Evolutionary conservation across 2,797 vertebrate species (phyloP), one percentile per base, ranked within the genome.

Genomic region (Borostomias antarcticus): DNA sequence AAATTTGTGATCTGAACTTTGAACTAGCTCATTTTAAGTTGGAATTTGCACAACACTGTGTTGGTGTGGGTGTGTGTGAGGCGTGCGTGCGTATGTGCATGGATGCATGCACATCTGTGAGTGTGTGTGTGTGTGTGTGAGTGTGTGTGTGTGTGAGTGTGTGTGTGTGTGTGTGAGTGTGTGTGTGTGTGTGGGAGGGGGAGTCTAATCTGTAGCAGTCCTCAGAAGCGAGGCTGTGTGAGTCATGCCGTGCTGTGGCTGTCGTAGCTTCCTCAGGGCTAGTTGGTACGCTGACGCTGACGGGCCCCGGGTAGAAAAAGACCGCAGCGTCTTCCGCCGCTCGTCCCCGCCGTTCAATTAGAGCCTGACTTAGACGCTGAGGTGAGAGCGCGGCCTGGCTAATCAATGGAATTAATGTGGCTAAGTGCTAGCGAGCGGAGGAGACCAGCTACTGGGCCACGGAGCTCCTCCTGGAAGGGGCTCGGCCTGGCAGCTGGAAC

Each of bases 311-410:
- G 2, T 11, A 9, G 35, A 11, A 11, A 37, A 1, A 17, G 83
- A 82, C 77, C 80, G 81, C 82, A 60, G 76, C 74, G 84, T 84
- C 67, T 25, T 19, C 56, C 23, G 78, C 81, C 73, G 87, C 85
- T 89, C 85, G 85, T 85, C 84, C 76, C 74, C 77, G 76, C 82
- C 84, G 86, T 86, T 88, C 86, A 88, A 90, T 89, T 86, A 89
- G 86, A 86, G 86, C 84, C 82, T 83, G 88, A 88, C 89, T 26
- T 47, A 28, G 40, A 30, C 58, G 1, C 40, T 47, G 58, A 45
- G 58, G 58, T 43, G 58, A 59, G 40, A 5, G 21, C 15, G 4
- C 40, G 29, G 58, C 7, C 40, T 61, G n/a, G 26, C 3, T 29
- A 61, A 61, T 61, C 58, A 61, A 61, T 61, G 40, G 35, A n/a